Evolutionary conservation across 2,888 invertebrate species (phyloP), one percentile per base, ranked within the genome.

Genomic region (Tachina grossa): DNA sequence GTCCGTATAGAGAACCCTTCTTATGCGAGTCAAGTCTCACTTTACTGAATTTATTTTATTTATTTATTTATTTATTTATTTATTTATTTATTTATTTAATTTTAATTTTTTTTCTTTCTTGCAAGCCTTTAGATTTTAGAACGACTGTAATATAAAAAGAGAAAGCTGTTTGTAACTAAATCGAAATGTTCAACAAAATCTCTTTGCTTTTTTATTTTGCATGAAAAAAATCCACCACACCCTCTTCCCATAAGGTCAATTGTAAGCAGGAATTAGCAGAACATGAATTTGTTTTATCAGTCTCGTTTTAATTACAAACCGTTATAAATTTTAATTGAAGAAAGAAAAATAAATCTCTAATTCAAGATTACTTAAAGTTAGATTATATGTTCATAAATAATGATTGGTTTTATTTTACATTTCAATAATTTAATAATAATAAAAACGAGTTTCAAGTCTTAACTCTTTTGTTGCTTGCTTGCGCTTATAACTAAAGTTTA

Each of bases 391-490:
- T 59, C 6, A 59, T 61, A 41, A 41, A 57, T 19, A 49, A 19
- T 39, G 16, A 41, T 57, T 51, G 16, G 13, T 8, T 68, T 49
- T 49, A 1, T 65, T 31, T 53, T 59, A 6, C 41, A 1, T 65
- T 31, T 53, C 49, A 6, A 10, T 59, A 59, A n/a, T 19, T 47
- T 10, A 49, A 68, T 19, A 45, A 45, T 31, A 57, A 19, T 47
- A 10, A 53, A 72, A 77, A 66, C 77, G 59, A 77, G 82, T 83
- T 83, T 71, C 4, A 10, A 9, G 14, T 31, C 43, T 83, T 51
- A 77, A 83, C 13, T 76, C 55, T 74, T 81, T 81, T 53, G 45
- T 53, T 51, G 39, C 53, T 16, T 13, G 5, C 13, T 13, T 6
- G 0, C 31, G 31, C 6, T 31, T 31, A 31, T 6, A 31, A 6